Base-by-base conservation (phyloP, 2,888 invertebrate species). In the Mesorhabditis sp. region DNA sequence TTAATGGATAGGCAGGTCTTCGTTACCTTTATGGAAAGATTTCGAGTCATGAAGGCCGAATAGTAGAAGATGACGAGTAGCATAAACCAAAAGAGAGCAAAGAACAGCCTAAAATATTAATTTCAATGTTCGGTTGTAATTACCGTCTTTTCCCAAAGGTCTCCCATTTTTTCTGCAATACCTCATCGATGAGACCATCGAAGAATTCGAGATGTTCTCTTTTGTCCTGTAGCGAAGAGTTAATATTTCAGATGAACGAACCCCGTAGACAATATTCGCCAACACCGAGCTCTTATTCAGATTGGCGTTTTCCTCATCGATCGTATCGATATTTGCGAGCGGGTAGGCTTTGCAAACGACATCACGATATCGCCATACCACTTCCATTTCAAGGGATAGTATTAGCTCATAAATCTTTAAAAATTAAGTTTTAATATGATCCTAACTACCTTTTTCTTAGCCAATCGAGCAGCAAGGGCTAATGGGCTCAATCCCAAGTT, bases 111-210 rank as follows among this genome's bases (percentile, higher is more conserved):
- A 68, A 69, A 74, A 69, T 67, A 13, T 45, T 13, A 7, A 66
- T 45, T 5, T 66, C 5, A 50, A 66, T 44, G 4, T 44, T 42
- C 4, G 5, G 13, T 62, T 4, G 10, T 42, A 13, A 45, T 43
- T 44, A 74, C 72, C 75, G 74, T 67, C 71, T 72, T 87, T 93
- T 94, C 3, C 94, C 94, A 86, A 95, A 97, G 0, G 95, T 92
- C 84, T 95, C 93, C 97, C 97, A 97, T 88, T 97, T 97, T 4
- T 95, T 94, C 86, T 94, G 92, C 28, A 97, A 88, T n/a, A 97
- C 89, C 86, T 96, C 95, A 41, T 95, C 93, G 64, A 97, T 88
- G 80, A 95, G 91, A 0, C 96, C 96, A 86, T 96, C 95, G 88
- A 97, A 90, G 71, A 97, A 89, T 82, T 95, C 94, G 81, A 97